These are phyloP conservation scores for Stegophylla sp. DNA, from an alignment of 2,888 invertebrate genomes.

Conservation along the genomic window DNA sequence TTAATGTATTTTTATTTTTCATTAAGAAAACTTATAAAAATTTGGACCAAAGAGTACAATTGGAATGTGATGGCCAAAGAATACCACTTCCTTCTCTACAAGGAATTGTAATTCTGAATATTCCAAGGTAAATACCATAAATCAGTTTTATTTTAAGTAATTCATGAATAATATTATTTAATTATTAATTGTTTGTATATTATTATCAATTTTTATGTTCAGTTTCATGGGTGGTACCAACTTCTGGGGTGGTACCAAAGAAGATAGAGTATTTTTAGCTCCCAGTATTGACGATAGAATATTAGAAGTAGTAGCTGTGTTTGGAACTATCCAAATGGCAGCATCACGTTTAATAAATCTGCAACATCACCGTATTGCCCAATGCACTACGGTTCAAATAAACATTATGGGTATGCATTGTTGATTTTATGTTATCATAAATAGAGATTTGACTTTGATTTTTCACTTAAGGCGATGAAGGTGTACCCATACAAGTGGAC, in stretches of 20 bases:
- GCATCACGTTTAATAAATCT: slow-evolving; percentile 92
- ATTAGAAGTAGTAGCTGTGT: slow-evolving; percentile 95
- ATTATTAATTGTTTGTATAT: background rate
- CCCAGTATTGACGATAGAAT: slow-evolving; percentile 96
- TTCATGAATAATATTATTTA: too few relatives aligned
- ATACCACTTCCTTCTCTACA: slow-evolving; percentile 94
- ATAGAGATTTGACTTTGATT: slow-evolving; percentile 30
- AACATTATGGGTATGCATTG: slow-evolving; percentile 79
- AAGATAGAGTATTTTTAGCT: slow-evolving; percentile 87
- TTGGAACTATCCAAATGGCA: slow-evolving; percentile 97
- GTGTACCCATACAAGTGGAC: slow-evolving; percentile 94
- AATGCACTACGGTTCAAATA: slow-evolving; percentile 94
- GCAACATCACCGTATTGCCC: slow-evolving; percentile 96
- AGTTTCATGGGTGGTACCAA: slow-evolving; percentile 99
- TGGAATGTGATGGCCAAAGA: slow-evolving; percentile 95
- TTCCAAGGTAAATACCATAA: slow-evolving; percentile 73
- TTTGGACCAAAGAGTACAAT: slow-evolving; percentile 89
- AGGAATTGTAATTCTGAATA: slow-evolving; percentile 95
- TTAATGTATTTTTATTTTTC: background rate
- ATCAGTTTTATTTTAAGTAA: background rate
- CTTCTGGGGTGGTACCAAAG: slow-evolving; percentile 95
- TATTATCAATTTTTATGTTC: slow-evolving; percentile 62
- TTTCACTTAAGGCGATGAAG: slow-evolving; percentile 73
- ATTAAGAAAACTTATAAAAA: slow-evolving; percentile 90
- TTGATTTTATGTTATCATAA: slow-evolving; percentile 60